phyloP scores from a whole-genome alignment of 2,888 invertebrate species.

The Crocallis elinguaria region DNA sequence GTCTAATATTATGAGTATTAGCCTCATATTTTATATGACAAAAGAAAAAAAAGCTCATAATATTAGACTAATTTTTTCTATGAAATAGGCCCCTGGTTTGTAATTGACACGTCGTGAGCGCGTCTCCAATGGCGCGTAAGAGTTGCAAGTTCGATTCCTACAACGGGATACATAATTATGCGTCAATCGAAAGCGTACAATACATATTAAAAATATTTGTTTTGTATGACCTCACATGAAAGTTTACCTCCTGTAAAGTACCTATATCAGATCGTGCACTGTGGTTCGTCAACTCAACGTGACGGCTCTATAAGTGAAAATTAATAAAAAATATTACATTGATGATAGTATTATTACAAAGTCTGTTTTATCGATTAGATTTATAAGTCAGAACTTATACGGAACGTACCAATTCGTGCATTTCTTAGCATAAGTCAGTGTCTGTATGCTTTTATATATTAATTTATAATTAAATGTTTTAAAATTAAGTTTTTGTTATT shows the following conservation, averaged over 20 bases:
- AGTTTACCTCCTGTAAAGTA: slow-evolving; percentile 11
- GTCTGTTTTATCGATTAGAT: slow-evolving; percentile 62
- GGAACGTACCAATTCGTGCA: slow-evolving; percentile 81
- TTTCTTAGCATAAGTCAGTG: slow-evolving; percentile 79
- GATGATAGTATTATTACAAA: slow-evolving; percentile 32
- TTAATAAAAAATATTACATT: slow-evolving; percentile 57
- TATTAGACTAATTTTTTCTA: too few species aligned
- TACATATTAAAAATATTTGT: too few species aligned
- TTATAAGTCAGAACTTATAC: slow-evolving; percentile 53
- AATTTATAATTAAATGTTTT: slow-evolving; percentile 82
- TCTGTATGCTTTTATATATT: slow-evolving; percentile 81
- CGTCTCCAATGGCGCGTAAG: too few species aligned
- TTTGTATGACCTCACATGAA: too few species aligned
- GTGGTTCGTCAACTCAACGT: slow-evolving; percentile 54
- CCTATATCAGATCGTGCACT: slow-evolving; percentile 43
- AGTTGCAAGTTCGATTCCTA: too few species aligned
- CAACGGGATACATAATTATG: too few species aligned
- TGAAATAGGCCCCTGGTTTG: too few species aligned
- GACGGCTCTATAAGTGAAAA: slow-evolving; percentile 60
- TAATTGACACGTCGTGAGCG: too few species aligned
- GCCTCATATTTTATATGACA: too few species aligned
- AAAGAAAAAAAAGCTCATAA: too few species aligned
- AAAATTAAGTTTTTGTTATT: slow-evolving; percentile 49
- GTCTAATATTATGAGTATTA: too few species aligned
- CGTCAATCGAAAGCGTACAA: too few species aligned